phyloP scores from a whole-genome alignment of 2,797 vertebrate species.

The Pipistrellus kuhlii region DNA sequence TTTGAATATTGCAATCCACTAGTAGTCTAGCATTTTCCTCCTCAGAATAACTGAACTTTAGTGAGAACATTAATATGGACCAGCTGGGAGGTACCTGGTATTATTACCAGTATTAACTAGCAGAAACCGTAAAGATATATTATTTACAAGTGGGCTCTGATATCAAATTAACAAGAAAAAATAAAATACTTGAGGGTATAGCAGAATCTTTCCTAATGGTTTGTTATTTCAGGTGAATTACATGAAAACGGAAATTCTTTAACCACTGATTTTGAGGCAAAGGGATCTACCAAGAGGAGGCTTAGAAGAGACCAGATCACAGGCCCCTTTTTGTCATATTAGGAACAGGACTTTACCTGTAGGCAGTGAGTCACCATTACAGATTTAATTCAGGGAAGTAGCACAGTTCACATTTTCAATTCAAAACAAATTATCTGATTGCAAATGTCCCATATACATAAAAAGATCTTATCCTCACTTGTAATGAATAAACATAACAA shows the following conservation, averaged over 20 bases:
- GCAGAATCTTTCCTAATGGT: not conserved
- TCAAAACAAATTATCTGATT: not conserved
- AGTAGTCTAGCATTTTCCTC: not conserved
- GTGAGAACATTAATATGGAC: not conserved
- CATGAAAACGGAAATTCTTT: not conserved
- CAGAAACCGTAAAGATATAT: not conserved
- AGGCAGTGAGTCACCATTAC: not conserved
- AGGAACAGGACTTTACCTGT: not conserved
- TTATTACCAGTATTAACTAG: not conserved
- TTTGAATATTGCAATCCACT: not conserved
- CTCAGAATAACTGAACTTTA: not conserved
- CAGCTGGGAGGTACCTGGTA: not conserved
- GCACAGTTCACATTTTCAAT: conserved; percentile 40
- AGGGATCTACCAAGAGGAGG: not conserved
- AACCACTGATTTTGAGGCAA: not conserved
- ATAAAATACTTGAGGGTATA: not conserved
- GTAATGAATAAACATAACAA: not conserved
- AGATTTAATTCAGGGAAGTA: not conserved
- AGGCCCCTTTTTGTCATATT: not conserved
- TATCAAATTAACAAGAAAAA: not conserved
- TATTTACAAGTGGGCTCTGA: not conserved
- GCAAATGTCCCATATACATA: not conserved
- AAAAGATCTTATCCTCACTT: not conserved
- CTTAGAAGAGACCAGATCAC: not conserved
- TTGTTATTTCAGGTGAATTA: not conserved